phyloP scores from a whole-genome alignment of 2,113 vertebrate genomes.

The Sakesphorus luctuosus region DNA sequence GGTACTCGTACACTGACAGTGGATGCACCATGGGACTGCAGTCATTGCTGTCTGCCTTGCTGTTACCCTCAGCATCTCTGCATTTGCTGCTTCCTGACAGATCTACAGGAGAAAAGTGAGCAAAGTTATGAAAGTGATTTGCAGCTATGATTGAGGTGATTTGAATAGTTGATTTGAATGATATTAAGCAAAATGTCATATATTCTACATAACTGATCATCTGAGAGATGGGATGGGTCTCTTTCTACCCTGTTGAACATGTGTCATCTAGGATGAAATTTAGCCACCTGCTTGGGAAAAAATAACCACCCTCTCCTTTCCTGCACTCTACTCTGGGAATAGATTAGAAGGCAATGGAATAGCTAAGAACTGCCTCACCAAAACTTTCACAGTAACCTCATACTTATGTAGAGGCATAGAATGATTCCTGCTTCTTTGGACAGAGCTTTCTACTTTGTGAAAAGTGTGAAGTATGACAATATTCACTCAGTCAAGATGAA shows the following conservation, averaged over 20 bases:
- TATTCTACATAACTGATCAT: background rate
- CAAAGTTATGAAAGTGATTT: background rate
- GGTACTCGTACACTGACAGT: background rate
- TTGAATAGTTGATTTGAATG: background rate
- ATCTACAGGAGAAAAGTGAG: background rate
- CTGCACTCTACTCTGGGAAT: background rate
- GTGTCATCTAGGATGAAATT: background rate
- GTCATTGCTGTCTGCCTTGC: accelerated
- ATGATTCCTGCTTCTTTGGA: accelerated
- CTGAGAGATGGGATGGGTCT: background rate
- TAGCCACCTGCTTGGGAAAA: background rate
- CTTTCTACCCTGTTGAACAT: background rate
- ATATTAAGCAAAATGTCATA: background rate
- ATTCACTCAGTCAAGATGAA: background rate
- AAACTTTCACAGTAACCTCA: background rate
- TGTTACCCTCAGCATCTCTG: background rate
- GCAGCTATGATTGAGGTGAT: background rate
- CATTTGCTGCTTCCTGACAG: background rate
- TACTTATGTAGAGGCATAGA: background rate
- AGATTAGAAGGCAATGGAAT: background rate
- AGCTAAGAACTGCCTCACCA: background rate
- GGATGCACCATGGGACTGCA: background rate
- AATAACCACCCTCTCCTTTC: background rate
- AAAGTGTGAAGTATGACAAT: background rate
- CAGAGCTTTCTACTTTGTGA: background rate